Evolutionary conservation across 2,888 invertebrate genomes (phyloP), one percentile per base, ranked within the genome.

Genomic region (Oscheius sp.): DNA sequence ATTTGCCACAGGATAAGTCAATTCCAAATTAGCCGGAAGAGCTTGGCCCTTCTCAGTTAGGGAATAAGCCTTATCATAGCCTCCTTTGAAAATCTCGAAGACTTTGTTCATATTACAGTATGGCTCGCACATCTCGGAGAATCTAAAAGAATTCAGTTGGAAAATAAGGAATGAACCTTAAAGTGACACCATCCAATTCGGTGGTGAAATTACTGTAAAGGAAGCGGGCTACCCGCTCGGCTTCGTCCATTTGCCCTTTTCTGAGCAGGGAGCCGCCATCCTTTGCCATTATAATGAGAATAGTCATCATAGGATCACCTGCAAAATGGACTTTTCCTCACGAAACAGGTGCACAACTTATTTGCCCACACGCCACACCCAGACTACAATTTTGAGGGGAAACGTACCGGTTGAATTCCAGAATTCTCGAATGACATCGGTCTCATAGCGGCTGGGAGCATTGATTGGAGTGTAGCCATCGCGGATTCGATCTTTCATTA

Each of bases 381-480:
- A 57, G 23, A 31, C 20, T 34, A 57, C 29, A 27, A 15, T 5
- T 27, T 25, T 10, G 17, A 17, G 46, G 6, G 6, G 17, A 17
- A 15, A 39, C 53, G 25, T 31, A 65, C 69, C 69, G 17, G 71
- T 58, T 23, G 68, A 68, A 23, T 71, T 71, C 71, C 71, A 71
- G 39, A 69, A 71, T 61, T 71, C 71, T 12, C 71, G 71, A 61
- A 85, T 74, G 23, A 82, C 79, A 53, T 83, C 81, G 29, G 81
- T 84, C 71, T 85, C 85, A 39, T 75, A 77, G 63, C 84, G 74
- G n/a, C 82, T 82, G 27, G 84, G 84, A 17, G 85, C 84, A 69
- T 86, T 84, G 34, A 79, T 76, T 8, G 85, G 85, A 15, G 85
- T 85, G 74, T 85, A 85, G 34, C 85, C 85, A 66, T 85, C 85